Evolutionary conservation across 2,888 invertebrate species (phyloP).

Genomic region (Sesamia inferens): DNA sequence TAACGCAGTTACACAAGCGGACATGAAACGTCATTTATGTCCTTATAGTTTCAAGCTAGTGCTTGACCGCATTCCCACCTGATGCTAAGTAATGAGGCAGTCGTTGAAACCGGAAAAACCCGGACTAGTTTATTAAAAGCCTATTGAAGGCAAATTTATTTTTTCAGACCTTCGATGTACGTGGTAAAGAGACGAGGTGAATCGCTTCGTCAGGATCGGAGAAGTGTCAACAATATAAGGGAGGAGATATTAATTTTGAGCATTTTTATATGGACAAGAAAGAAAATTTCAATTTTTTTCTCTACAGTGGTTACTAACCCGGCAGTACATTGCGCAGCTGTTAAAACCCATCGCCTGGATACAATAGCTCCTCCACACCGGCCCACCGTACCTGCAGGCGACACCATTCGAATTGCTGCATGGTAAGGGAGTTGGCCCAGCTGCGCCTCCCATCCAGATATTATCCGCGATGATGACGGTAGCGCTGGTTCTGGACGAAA

Average conservation of each 20-base stretch:
- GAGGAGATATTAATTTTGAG: no score
- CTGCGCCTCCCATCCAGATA: conserved; percentile 15
- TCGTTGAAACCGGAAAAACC: no score
- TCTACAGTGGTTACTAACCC: not conserved
- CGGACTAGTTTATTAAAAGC: no score
- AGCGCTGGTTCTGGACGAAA: not conserved
- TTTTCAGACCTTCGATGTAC: no score
- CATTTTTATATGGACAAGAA: not conserved
- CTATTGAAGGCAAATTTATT: no score
- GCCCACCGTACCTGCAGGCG: not conserved
- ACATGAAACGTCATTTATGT: not conserved
- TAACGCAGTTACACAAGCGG: not conserved
- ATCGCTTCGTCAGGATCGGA: no score
- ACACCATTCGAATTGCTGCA: not conserved
- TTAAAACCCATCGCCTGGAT: conserved; percentile 1
- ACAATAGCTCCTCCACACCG: not conserved
- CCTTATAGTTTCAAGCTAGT: no score
- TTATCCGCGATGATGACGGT: not conserved
- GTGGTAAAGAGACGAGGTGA: no score
- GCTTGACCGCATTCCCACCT: no score
- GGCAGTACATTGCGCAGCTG: conserved; percentile 18
- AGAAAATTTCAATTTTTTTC: not conserved
- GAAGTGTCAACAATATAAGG: no score
- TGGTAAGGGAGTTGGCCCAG: not conserved
- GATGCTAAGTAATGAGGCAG: no score